Base-by-base conservation (phyloP, 2,797 vertebrate genomes). In the Smutsia temminckii region DNA sequence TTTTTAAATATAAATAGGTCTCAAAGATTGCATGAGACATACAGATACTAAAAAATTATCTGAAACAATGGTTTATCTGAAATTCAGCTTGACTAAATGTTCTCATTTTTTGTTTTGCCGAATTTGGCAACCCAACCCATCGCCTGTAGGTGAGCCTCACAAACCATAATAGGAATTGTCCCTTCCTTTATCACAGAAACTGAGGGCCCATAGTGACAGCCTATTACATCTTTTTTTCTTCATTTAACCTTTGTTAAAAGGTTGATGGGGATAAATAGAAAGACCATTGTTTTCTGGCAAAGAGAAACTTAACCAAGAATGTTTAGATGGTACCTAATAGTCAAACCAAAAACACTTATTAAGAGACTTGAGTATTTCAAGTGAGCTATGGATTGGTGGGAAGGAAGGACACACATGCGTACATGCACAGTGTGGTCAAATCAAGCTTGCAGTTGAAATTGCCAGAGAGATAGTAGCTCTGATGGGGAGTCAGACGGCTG, bases 361-460 rank as follows among this genome's bases (percentile, higher is more conserved):
- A 59, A 34, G 49, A 81, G 10, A 91, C 12, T 85, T 74, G 34
- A 85, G 25, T 94, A 85, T 95, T 84, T 94, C 77, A 66, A 37
- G 20, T 59, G 20, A 90, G 23, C 55, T 89, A 5, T 37, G 5
- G 63, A 18, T 74, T 83, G 14, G 1, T 87, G 4, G 69, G 18
- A n/a, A 86, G 90, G 87, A 8, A 84, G 7, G 1, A 20, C 49
- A 59, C 20, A 11, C 21, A 59, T 5, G 23, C 32, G 8, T 4
- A 23, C 34, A 81, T 12, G n/a, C 5, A 7, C 3, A 53, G 5
- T 20, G 66, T 20, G 64, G 25, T 69, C 90, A 68, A 91, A 75
- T 69, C 79, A 63, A 92, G 21, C 68, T 93, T 94, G 83, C 79
- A 37, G 8, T n/a, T 53, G 29, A 91, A 95, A 80, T 57, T 87